Evolutionary conservation across 2,113 vertebrate species (phyloP).

Genomic region (Gobio gobio): DNA sequence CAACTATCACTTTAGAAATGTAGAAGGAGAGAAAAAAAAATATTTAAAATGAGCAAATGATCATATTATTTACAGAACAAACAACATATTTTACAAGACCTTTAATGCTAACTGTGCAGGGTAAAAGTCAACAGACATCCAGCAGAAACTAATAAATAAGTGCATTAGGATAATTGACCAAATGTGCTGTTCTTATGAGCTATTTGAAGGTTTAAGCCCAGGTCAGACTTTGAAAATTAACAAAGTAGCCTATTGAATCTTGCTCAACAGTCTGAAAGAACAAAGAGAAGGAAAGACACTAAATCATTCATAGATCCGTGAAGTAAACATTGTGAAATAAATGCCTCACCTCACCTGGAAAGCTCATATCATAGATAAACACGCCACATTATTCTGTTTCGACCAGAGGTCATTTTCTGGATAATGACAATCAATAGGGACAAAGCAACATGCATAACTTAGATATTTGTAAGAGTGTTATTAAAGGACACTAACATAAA

Average conservation of each 20-base stretch:
- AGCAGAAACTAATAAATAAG: neutral
- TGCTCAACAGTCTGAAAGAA: neutral
- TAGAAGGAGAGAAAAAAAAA: neutral
- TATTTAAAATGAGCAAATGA: neutral
- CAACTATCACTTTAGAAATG: neutral
- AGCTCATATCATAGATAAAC: conserved; percentile 27
- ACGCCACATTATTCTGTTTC: conserved; percentile 4
- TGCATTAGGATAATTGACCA: neutral
- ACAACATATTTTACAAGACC: neutral
- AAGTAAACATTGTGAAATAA: conserved; percentile 40
- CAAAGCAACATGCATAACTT: neutral
- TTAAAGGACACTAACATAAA: conserved; percentile 11
- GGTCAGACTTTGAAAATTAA: neutral
- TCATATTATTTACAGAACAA: neutral
- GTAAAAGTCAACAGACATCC: neutral
- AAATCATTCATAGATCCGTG: neutral
- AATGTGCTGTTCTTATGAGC: neutral
- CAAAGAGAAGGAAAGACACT: neutral
- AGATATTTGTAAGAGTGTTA: conserved; percentile 2
- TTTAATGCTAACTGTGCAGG: neutral
- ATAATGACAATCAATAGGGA: conserved; percentile 22
- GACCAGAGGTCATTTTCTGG: conserved; percentile 32
- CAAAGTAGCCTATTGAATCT: neutral
- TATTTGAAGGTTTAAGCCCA: too few relatives aligned
- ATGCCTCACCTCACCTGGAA: neutral